phyloP scores from a whole-genome alignment of 2,113 vertebrate genomes.

The Myotis yumanensis region DNA sequence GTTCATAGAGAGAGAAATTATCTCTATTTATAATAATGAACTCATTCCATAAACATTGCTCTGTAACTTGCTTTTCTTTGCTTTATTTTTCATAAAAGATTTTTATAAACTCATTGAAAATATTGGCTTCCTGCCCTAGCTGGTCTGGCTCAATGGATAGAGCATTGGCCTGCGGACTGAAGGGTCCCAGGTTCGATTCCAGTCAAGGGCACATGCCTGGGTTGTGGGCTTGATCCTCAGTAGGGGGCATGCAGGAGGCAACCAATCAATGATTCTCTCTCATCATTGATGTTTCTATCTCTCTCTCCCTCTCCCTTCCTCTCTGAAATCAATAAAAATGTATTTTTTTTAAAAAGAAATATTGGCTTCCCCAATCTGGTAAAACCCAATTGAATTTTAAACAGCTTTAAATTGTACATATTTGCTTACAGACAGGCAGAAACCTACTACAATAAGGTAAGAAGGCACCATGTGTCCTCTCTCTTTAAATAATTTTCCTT shows the following conservation, averaged over 20 bases:
- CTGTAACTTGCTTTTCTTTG: neutral
- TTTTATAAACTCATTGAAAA: neutral
- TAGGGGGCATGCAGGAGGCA: too few relatives aligned
- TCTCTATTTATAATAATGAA: neutral
- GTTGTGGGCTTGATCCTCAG: too few relatives aligned
- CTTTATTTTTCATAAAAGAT: neutral
- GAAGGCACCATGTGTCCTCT: neutral
- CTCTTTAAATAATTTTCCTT: neutral
- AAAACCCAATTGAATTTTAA: neutral
- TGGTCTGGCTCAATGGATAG: neutral
- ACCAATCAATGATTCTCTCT: too few relatives aligned
- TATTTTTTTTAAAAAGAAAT: too few relatives aligned
- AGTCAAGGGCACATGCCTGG: too few relatives aligned
- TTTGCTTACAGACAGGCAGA: neutral
- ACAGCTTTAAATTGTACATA: neutral
- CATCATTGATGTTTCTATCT: too few relatives aligned
- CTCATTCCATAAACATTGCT: neutral
- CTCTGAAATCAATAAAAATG: too few relatives aligned
- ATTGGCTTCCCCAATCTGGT: neutral
- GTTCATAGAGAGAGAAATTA: neutral
- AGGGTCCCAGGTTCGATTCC: too few relatives aligned
- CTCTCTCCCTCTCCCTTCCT: too few relatives aligned
- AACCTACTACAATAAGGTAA: neutral
- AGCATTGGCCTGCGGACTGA: too few relatives aligned
- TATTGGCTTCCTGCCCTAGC: neutral